Conservation (phyloP, 2,113 vertebrate genomes). For the Ranitomeya variabilis region DNA sequence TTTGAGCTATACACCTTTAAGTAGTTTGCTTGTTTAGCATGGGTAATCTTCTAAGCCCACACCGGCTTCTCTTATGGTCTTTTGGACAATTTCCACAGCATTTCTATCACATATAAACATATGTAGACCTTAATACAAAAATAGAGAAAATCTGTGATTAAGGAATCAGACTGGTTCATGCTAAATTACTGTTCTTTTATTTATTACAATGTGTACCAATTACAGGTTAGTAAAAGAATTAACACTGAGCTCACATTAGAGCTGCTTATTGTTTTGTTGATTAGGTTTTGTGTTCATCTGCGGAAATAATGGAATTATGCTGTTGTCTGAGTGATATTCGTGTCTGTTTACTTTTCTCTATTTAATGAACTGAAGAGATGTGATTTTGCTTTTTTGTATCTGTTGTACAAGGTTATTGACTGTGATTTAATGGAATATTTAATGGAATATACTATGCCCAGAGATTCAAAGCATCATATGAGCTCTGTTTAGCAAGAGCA, state of each 20-base stretch:
- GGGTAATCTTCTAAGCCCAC: too few relatives aligned
- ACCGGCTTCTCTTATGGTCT: not conserved
- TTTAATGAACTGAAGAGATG: constrained; percentile 25
- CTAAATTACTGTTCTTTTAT: not conserved
- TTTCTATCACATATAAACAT: not conserved
- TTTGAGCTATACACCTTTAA: too few relatives aligned
- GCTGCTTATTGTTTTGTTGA: not conserved
- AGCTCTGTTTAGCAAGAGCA: constrained; percentile 25
- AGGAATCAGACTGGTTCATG: not conserved
- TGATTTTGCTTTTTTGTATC: constrained; percentile 3
- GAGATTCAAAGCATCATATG: not conserved
- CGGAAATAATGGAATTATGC: constrained; percentile 19
- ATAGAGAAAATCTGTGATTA: not conserved
- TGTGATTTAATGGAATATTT: constrained; percentile 10
- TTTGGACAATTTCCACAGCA: not conserved
- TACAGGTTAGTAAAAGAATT: not conserved
- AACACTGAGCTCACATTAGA: not conserved
- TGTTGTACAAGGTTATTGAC: constrained; percentile 16
- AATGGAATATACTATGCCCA: constrained; percentile 16
- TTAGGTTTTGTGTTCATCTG: not conserved
- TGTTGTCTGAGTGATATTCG: not conserved
- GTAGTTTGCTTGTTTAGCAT: too few relatives aligned
- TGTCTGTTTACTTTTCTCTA: not conserved
- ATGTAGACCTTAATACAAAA: not conserved
- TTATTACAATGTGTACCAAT: not conserved